Conservation (phyloP, 2,113 vertebrate genomes). For the Sakesphorus luctuosus region DNA sequence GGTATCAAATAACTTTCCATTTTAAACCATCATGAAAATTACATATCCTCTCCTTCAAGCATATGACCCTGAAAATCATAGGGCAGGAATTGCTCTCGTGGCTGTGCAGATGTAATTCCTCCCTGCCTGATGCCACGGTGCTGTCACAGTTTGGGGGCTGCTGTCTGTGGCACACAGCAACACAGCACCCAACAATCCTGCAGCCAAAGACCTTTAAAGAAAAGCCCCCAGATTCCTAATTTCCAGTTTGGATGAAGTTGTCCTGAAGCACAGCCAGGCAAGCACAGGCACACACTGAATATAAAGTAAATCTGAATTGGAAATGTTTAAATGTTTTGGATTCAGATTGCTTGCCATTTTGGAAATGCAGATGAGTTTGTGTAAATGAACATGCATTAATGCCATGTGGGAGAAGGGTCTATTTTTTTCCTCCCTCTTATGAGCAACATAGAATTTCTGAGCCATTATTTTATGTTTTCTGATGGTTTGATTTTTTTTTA, state of each 20-base stretch:
- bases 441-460: no score
- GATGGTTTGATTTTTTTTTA: no score
- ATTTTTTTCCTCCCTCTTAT: background rate
- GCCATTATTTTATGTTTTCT: no score
- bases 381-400: no score
- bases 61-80: conserved; percentile 12
- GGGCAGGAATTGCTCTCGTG: background rate
- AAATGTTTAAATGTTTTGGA: background rate
- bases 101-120: background rate
- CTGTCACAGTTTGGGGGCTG: background rate
- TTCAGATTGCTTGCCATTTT: background rate
- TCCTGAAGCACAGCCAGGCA: background rate
- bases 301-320: background rate
- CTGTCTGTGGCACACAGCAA: background rate
- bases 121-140: background rate
- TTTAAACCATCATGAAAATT: conserved; percentile 55
- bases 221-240: background rate
- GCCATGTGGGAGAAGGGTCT: no score
- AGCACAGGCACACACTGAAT: background rate
- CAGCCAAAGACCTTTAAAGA: background rate
- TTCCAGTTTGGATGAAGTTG: background rate
- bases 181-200: background rate
- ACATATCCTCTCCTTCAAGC: conserved; percentile 5
- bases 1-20: conserved; percentile 61
- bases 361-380: no score